Evolutionary conservation across 2,113 vertebrate genomes (phyloP).

Genomic region (Ploceus nigricollis): DNA sequence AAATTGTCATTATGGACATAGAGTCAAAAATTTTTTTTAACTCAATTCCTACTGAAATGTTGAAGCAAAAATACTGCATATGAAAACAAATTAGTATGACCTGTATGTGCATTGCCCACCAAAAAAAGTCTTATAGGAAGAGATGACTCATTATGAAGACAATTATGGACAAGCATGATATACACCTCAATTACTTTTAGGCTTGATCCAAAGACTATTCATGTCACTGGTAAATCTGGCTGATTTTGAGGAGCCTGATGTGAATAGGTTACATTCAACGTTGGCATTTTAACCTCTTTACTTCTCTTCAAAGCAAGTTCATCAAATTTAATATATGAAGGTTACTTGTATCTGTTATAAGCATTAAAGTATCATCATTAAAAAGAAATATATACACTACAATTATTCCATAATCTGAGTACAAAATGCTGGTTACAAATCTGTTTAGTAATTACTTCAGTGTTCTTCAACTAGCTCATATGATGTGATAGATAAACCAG

Average conservation of each 20-base stretch:
- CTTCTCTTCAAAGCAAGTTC: neutral
- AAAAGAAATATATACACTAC: neutral
- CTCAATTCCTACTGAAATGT: neutral
- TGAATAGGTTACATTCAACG: neutral
- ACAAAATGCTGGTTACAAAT: neutral
- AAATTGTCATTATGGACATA: neutral
- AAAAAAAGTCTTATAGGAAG: neutral
- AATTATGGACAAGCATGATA: neutral
- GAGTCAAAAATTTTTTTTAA: neutral
- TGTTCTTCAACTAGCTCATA: neutral
- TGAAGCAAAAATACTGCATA: neutral
- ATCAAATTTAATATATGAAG: neutral
- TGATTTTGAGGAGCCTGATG: neutral
- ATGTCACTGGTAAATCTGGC: neutral
- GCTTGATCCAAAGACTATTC: neutral
- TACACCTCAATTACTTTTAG: neutral
- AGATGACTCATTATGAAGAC: neutral
- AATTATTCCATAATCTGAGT: neutral
- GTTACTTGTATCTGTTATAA: neutral
- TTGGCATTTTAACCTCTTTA: neutral
- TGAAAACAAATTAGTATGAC: neutral
- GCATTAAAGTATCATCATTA: neutral
- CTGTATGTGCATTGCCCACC: neutral
- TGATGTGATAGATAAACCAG: neutral
- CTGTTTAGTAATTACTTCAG: neutral